Conservation (phyloP, 92 coral and sea anemone genomes). For the Parazoanthus swiftii region DNA sequence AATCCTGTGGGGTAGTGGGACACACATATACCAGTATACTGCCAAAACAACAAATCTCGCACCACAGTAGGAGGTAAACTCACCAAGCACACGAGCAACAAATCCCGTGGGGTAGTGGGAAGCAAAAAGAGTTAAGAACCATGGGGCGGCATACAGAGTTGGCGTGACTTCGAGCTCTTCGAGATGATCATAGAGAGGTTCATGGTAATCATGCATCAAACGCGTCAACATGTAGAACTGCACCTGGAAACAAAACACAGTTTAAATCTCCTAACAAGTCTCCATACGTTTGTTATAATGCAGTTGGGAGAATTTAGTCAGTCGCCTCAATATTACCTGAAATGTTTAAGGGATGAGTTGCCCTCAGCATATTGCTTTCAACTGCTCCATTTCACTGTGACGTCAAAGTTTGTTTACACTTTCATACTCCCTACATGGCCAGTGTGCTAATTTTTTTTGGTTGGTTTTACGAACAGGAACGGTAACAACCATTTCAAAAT, state of each 20-base stretch:
- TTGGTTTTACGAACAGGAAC: too few species aligned
- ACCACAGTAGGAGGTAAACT: conserved; percentile 31
- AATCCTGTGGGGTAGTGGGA: not conserved
- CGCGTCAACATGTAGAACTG: conserved; percentile 93
- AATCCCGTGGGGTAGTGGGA: conserved; percentile 93
- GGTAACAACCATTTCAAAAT: too few species aligned
- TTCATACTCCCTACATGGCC: too few species aligned
- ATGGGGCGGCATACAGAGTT: conserved; percentile 92
- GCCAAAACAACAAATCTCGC: not conserved
- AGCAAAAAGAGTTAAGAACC: conserved; percentile 97
- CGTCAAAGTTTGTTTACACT: too few species aligned
- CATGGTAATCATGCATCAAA: conserved; percentile 81
- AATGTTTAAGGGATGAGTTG: too few species aligned
- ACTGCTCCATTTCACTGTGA: too few species aligned
- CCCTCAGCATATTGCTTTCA: too few species aligned
- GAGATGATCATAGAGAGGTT: conserved; percentile 74
- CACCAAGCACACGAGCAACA: conserved; percentile 93
- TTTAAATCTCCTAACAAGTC: not conserved
- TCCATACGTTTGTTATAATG: too few species aligned
- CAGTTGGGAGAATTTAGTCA: too few species aligned
- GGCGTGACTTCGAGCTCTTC: conserved; percentile 92
- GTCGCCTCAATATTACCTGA: too few species aligned
- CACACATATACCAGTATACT: not conserved
- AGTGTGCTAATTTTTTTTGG: too few species aligned
- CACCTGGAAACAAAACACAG: conserved; percentile 53